Evolutionary conservation across 2,113 vertebrate species (phyloP), one percentile per base, ranked within the genome.

Genomic region (Monarcha castaneiventris): DNA sequence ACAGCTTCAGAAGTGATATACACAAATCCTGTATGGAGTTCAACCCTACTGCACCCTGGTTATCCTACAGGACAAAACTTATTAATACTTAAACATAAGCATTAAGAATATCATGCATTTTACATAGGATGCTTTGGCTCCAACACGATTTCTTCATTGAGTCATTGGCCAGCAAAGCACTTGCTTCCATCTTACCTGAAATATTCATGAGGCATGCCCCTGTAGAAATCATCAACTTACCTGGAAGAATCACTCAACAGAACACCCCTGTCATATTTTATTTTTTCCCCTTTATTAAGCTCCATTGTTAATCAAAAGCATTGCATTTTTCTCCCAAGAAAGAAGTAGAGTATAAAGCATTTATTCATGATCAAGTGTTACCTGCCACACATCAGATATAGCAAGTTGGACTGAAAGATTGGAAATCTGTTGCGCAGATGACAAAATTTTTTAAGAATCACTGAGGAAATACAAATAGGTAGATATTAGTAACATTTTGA

Each of bases 61-160:
- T 96, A 86, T 75, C 64, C 87, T 95, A 78, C 55, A 96, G 90
- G 66, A 94, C 25, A 73, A 43, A 92, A 80, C 46, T 81, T 94
- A 97, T 97, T 96, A 98, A 98, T 97, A 96, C 89, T 97, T 98
- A 96, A 98, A 97, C 35, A 63, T 61, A 49, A 95, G 85, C 96
- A 97, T 97, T 98, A 98, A 93, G 86, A 96, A 66, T 93, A 96
- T 95, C 92, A 98, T 98, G 92, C 95, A 98, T 98, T 98, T 98
- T 98, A 97, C 93, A 98, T 95, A 85, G 76, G 81, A 92, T 95
- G 76, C 84, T 97, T 97, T 94, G 74, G 77, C 91, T 97, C 68
- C 74, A 96, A 96, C 93, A 94, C 27, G 22, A 97, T 94, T 98
- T 97, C 80, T 89, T 97, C 90, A 81, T 30, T 93, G 90, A 97